These are phyloP conservation scores for Bruchidius siliquastri DNA, from an alignment of 2,888 invertebrate genomes.

Conservation along the genomic window DNA sequence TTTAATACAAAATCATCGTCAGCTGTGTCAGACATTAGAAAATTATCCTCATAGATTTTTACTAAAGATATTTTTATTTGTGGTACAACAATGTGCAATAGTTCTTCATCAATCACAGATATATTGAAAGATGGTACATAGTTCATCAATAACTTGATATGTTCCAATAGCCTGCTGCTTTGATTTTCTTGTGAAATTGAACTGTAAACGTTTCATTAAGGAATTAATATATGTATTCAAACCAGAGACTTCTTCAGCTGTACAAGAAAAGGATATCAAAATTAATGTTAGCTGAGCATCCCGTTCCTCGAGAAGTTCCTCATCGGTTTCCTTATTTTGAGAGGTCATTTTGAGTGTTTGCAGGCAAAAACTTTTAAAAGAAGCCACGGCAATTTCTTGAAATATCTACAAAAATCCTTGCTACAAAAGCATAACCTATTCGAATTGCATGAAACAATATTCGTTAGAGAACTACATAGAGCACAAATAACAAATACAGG, in stretches of 20 bases:
- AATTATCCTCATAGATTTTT: conserved; percentile 23
- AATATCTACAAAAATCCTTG: background rate
- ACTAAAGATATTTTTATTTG: conserved; percentile 10
- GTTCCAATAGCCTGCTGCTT: conserved; percentile 6
- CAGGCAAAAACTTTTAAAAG: too few species aligned
- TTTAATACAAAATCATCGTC: conserved; percentile 22
- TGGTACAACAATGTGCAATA: conserved; percentile 18
- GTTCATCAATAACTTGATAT: conserved; percentile 10
- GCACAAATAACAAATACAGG: background rate
- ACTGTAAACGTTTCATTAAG: conserved; percentile 12
- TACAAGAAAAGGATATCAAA: background rate
- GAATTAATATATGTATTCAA: conserved; percentile 1
- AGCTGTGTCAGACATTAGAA: conserved; percentile 19
- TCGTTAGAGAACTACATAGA: background rate
- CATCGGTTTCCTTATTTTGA: background rate
- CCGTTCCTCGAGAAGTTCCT: background rate
- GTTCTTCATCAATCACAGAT: conserved; percentile 11
- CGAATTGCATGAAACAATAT: background rate
- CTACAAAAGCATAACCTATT: background rate
- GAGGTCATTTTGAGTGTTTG: background rate
- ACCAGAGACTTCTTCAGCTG: background rate
- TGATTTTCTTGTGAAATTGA: conserved; percentile 8
- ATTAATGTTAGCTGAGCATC: background rate
- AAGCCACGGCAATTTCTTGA: too few species aligned
- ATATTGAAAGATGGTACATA: conserved; percentile 14